Evolutionary conservation across 1,140 invertebrate species (phyloP).

Genomic region (Drosophila equinoxialis): DNA sequence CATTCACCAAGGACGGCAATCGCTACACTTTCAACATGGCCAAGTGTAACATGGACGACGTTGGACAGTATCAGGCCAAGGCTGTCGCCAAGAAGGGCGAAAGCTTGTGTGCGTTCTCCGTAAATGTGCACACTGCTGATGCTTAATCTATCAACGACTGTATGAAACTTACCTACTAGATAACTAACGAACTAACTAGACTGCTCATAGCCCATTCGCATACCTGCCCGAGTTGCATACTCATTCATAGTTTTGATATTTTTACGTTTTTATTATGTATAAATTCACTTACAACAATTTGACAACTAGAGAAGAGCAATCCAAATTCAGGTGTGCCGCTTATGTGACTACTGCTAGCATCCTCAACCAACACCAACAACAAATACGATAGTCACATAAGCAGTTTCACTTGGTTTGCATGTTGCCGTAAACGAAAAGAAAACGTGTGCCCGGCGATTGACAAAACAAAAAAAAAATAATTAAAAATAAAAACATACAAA

Average conservation of each 20-base stretch:
- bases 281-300: slow-evolving; percentile 12
- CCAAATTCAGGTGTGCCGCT: background rate
- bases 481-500: slow-evolving; percentile 22
- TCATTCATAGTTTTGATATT: slow-evolving; percentile 15
- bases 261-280: slow-evolving; percentile 26
- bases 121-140: slow-evolving; percentile 87
- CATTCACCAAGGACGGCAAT: slow-evolving; percentile 91
- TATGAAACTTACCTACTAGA: slow-evolving; percentile 11
- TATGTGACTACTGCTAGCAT: slow-evolving; percentile 45
- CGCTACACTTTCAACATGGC: slow-evolving; percentile 90
- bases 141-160: slow-evolving; percentile 33
- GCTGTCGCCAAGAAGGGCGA: slow-evolving; percentile 93
- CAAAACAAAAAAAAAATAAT: slow-evolving; percentile 10
- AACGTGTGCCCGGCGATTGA: slow-evolving; percentile 32
- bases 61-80: slow-evolving; percentile 94
- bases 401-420: slow-evolving; percentile 12
- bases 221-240: slow-evolving; percentile 10
- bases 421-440: slow-evolving; percentile 4
- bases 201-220: slow-evolving; percentile 24
- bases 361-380: slow-evolving; percentile 46
- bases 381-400: slow-evolving; percentile 35
- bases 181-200: slow-evolving; percentile 20
- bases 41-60: slow-evolving; percentile 90
- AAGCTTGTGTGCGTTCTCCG: slow-evolving; percentile 91
- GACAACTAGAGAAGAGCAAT: slow-evolving; percentile 5